Conservation (phyloP, 2,113 vertebrate genomes). For the Proterorhinus semilunaris region DNA sequence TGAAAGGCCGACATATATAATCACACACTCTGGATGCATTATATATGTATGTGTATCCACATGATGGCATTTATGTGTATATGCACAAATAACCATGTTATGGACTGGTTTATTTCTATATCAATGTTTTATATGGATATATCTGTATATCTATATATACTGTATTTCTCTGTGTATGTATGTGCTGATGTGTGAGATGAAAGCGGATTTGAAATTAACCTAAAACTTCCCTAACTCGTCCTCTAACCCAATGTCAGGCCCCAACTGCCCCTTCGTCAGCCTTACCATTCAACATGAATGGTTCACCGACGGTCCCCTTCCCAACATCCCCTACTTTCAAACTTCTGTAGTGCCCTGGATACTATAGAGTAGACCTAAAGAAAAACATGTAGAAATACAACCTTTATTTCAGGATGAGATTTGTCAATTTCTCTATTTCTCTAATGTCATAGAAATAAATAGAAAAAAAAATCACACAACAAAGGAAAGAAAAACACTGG, state of each 20-base stretch:
- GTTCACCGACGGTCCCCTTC: neutral
- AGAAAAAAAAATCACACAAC: no score
- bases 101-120: slow-evolving; percentile 76
- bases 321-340: neutral
- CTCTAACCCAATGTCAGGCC: slow-evolving; percentile 3
- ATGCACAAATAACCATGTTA: slow-evolving; percentile 69
- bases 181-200: slow-evolving; percentile 27
- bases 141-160: slow-evolving; percentile 71
- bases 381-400: no score
- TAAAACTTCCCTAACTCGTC: slow-evolving; percentile 14
- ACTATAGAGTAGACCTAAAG: neutral
- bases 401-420: no score
- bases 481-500: no score
- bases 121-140: slow-evolving; percentile 74
- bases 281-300: neutral
- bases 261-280: slow-evolving; percentile 14
- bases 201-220: slow-evolving; percentile 15
- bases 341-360: neutral
- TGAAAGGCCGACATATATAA: slow-evolving; percentile 75
- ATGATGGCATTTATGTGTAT: slow-evolving; percentile 73
- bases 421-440: no score
- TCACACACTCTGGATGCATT: slow-evolving; percentile 75
- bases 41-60: slow-evolving; percentile 79
- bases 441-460: no score
- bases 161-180: slow-evolving; percentile 62